phyloP scores from a whole-genome alignment of 37 sponge, comb jelly and placozoan species.

The Crambe crambe region DNA sequence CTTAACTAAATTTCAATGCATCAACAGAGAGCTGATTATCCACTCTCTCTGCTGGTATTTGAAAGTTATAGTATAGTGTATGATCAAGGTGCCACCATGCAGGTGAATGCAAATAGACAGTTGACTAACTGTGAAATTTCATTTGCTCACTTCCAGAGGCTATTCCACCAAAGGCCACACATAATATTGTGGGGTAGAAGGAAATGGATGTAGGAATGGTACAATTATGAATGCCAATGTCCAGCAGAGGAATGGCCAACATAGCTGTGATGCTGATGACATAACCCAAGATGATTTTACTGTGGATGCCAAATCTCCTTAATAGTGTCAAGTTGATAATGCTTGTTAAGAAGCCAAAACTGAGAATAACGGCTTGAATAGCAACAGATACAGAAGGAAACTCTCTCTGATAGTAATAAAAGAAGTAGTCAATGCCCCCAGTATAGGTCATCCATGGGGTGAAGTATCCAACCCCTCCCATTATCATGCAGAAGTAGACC shows the following conservation, averaged over 20 bases:
- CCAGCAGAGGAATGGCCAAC: constrained; percentile 61
- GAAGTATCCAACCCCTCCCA: constrained; percentile 80
- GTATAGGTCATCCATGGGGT: constrained; percentile 81
- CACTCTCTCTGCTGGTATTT: no score
- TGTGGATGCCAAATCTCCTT: constrained; percentile 49
- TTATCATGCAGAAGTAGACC: constrained; percentile 66
- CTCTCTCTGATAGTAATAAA: constrained; percentile 57
- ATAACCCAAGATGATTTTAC: constrained; percentile 72
- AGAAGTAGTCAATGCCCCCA: constrained; percentile 88
- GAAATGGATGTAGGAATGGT: constrained; percentile 15
- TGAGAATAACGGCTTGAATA: constrained; percentile 55
- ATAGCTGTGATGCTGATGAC: constrained; percentile 62
- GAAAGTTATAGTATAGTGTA: no score
- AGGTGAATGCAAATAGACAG: no score
- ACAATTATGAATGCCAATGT: constrained; percentile 66
- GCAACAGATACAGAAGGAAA: constrained; percentile 55
- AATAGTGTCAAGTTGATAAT: constrained; percentile 54
- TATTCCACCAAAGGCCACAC: constrained; percentile 39
- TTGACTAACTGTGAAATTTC: background rate
- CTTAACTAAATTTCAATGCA: no score
- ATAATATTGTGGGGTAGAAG: constrained; percentile 53
- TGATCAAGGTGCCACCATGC: no score
- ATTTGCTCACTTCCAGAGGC: constrained; percentile 73
- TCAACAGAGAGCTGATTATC: no score
- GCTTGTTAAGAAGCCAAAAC: constrained; percentile 33